Conservation (phyloP, 2,888 invertebrate species). For the Vanessa cardui region DNA sequence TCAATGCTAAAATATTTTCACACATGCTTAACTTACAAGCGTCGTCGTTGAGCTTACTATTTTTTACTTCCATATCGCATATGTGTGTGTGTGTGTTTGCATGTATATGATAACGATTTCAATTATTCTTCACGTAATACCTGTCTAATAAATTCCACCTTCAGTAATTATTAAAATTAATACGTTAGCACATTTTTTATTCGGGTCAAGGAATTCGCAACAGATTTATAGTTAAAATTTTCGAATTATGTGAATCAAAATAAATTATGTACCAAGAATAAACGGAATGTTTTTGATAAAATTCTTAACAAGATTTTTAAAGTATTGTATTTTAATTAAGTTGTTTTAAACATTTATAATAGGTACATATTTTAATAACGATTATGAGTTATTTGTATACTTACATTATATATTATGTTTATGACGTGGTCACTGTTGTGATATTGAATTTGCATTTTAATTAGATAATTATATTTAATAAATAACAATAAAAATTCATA, state of each 20-base stretch:
- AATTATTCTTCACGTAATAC: slow-evolving; percentile 5
- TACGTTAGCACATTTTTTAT: slow-evolving; percentile 36
- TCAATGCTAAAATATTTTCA: too few species aligned
- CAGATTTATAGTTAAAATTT: slow-evolving; percentile 30
- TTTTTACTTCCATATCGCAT: neutral
- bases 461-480: neutral
- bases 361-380: neutral
- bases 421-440: neutral
- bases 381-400: neutral
- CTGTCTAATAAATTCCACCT: slow-evolving; percentile 21
- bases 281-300: slow-evolving; percentile 5
- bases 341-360: neutral
- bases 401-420: neutral
- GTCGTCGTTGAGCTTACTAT: too few species aligned
- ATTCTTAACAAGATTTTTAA: neutral
- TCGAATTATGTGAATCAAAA: slow-evolving; percentile 12
- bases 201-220: slow-evolving; percentile 39
- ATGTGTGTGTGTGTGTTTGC: neutral
- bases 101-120: slow-evolving; percentile 17
- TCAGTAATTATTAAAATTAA: slow-evolving; percentile 36
- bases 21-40: too few species aligned
- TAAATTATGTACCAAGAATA: slow-evolving; percentile 7
- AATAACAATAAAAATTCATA: too few species aligned
- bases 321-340: slow-evolving; percentile 8
- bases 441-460: neutral